Evolutionary conservation across 2,888 invertebrate species (phyloP).

Genomic region (Megastigmus dorsalis): DNA sequence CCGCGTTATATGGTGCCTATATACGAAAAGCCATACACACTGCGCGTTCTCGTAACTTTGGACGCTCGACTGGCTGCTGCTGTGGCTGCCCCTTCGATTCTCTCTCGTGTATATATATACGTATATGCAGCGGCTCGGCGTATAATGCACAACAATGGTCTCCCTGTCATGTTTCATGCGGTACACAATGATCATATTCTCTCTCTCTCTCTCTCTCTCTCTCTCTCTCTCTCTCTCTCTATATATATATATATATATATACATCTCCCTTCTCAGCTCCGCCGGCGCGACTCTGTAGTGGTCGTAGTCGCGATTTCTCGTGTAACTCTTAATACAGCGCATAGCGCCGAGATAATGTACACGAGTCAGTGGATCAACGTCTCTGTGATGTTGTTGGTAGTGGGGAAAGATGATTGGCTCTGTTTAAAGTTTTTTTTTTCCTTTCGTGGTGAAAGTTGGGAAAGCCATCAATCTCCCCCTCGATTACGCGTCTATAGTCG

Average conservation of each 20-base stretch:
- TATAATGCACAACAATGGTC: too few species aligned
- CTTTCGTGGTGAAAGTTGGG: constrained; percentile 5
- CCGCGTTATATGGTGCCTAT: constrained; percentile 67
- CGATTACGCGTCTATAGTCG: constrained; percentile 39
- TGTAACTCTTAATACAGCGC: neutral
- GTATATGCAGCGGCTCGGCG: constrained; percentile 62
- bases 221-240: constrained; percentile 9
- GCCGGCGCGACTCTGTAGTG: neutral
- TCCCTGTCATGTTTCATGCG: constrained; percentile 70
- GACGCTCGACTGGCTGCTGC: constrained; percentile 39
- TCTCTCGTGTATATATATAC: neutral
- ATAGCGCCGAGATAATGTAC: constrained; percentile 33
- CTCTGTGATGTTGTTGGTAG: neutral
- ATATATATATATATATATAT: too few species aligned
- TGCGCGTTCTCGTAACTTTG: constrained; percentile 23
- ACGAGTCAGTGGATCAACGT: neutral
- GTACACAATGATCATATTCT: constrained; percentile 70
- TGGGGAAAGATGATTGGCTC: neutral
- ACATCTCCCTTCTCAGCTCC: too few species aligned
- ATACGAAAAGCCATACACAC: neutral
- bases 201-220: constrained; percentile 56
- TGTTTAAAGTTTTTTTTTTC: neutral
- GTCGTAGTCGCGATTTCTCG: neutral
- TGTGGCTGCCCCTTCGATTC: too few species aligned
- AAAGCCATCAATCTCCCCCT: constrained; percentile 45